Evolutionary conservation across 2,113 vertebrate species (phyloP).

Genomic region (Odocoileus hemionus): DNA sequence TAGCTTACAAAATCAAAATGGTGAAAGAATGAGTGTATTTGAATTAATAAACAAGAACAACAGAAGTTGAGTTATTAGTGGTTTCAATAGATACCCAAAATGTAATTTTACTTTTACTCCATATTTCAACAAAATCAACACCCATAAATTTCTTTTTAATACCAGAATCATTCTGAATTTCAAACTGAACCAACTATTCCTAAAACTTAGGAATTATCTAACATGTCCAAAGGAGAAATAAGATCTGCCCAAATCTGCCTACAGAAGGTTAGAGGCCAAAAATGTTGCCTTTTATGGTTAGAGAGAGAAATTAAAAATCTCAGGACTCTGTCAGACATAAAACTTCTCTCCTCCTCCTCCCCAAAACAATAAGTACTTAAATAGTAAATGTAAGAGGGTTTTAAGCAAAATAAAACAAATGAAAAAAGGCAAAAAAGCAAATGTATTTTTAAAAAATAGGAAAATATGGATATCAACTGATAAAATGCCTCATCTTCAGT

Average conservation of each 20-base stretch:
- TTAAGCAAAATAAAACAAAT: slow-evolving; percentile 47
- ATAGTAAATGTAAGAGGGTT: slow-evolving; percentile 29
- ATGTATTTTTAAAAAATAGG: neutral
- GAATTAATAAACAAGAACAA: neutral
- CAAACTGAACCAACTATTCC: slow-evolving; percentile 38
- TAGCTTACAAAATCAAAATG: slow-evolving; percentile 29
- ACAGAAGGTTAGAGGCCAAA: neutral
- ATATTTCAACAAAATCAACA: slow-evolving; percentile 36
- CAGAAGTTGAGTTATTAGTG: neutral
- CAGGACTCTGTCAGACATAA: neutral
- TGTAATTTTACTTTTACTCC: neutral
- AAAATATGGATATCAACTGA: slow-evolving; percentile 59
- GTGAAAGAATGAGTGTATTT: slow-evolving; percentile 11
- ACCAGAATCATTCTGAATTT: neutral
- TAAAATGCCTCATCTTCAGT: slow-evolving; percentile 76
- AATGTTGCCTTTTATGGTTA: slow-evolving; percentile 20
- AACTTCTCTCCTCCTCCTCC: slow-evolving; percentile 65
- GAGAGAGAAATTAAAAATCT: slow-evolving; percentile 22
- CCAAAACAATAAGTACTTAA: slow-evolving; percentile 56
- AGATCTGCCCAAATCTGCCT: slow-evolving; percentile 4
- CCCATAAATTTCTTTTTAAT: neutral
- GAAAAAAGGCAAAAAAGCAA: slow-evolving; percentile 49
- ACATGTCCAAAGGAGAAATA: slow-evolving; percentile 25
- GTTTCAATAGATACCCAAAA: neutral
- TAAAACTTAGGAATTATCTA: slow-evolving; percentile 29